Base-by-base conservation (phyloP, 2,113 vertebrate genomes). In the Henicopernis longicauda region DNA sequence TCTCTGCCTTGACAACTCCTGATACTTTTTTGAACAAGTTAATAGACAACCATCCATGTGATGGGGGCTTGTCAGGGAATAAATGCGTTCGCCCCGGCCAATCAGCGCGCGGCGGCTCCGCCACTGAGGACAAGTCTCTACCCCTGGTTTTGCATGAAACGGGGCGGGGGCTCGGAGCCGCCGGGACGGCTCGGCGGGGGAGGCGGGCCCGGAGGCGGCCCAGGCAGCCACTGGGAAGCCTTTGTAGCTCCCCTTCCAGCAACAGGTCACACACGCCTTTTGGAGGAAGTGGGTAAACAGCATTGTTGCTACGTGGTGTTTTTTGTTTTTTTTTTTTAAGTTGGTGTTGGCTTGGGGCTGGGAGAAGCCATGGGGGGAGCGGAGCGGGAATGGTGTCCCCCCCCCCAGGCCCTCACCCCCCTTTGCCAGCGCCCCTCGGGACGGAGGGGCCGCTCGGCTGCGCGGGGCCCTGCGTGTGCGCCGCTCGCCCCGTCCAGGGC, bases 1-100 rank as follows among this genome's bases (percentile, higher is more conserved):
- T 98, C 98, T 98, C 98, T 98, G 99, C 99, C 98, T 99, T 99
- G 99, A 99, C 99, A 99, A 99, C 99, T 99, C 99, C 99, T 98
- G 99, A 99, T 99, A 99, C 98, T 99, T 99, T 98, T 99, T 99
- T 99, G 99, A 99, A 99, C 99, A 99, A 99, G 99, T 99, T 99
- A 99, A 99, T 99, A 99, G 99, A 99, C 99, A 99, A 99, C 99
- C 99, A 98, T 99, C 99, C 99, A 99, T 99, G 99, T 99, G 99
- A 99, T 98, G 98, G 98, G 98, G 99, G 99, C 99, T 97, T 99
- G 99, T 99, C 99, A 99, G 99, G 98, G 98, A 99, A 99, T 99
- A 99, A 99, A 99, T 99, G 99, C 98, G 92, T 98, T 99, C 97
- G 97, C 97, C 95, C 98, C 98, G 99, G 98, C 99, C 99, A 99